Percentiles rank a stretch among this genome's conserved stretches.
Conservation (phyloP, 1,140 invertebrate genomes). For the Dendrolimus kikuchii region DNA sequence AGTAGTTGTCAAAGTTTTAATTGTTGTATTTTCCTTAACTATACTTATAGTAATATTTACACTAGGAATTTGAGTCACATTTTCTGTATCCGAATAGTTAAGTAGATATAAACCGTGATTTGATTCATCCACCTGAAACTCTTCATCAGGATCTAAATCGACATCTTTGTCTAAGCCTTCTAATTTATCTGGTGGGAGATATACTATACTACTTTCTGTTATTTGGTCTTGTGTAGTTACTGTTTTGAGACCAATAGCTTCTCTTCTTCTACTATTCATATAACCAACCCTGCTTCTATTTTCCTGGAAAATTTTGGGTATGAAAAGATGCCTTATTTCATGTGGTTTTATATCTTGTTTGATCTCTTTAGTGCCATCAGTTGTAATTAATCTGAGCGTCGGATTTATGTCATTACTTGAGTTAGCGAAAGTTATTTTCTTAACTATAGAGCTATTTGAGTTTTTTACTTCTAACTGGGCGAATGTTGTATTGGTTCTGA, state of each 20-base stretch:
- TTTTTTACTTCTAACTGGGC: constrained; percentile 63
- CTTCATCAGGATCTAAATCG: constrained; percentile 66
- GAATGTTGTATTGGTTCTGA: constrained; percentile 60
- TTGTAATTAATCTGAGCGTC: constrained; percentile 42
- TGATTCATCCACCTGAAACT: constrained; percentile 70
- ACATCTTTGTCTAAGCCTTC: constrained; percentile 60
- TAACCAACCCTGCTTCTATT: constrained; percentile 57
- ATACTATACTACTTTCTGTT: constrained; percentile 45
- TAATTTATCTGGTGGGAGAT: constrained; percentile 59
- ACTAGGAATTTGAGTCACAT: constrained; percentile 38
- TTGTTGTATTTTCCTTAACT: constrained; percentile 41
- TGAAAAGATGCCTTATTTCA: constrained; percentile 57
- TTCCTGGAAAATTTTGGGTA: constrained; percentile 57
- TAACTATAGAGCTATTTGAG: constrained; percentile 54
- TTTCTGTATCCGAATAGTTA: constrained; percentile 64
- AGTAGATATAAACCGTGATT: constrained; percentile 67
- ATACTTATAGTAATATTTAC: constrained; percentile 40
- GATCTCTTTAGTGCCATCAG: constrained; percentile 52
- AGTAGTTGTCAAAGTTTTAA: constrained; percentile 27
- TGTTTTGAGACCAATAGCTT: constrained; percentile 28
- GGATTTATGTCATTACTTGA: constrained; percentile 48
- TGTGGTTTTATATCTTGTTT: constrained; percentile 56
- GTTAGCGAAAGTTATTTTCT: constrained; percentile 57
- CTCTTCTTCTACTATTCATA: constrained; percentile 58
- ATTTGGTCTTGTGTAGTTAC: constrained; percentile 27